Base-by-base conservation (phyloP, 2,113 vertebrate species). In the Hemiprocne comata region DNA sequence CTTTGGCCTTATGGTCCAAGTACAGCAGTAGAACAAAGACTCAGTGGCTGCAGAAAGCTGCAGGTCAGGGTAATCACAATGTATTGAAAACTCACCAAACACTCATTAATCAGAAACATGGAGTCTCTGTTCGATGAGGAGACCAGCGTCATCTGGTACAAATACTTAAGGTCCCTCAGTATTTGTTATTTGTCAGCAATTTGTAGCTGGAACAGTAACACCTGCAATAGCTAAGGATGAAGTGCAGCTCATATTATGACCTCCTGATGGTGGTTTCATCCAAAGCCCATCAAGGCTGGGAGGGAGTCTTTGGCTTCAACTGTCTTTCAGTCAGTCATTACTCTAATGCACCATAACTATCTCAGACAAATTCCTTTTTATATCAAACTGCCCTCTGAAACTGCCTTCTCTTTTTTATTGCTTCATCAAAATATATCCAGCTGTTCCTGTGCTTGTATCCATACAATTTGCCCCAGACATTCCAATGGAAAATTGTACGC, bases 391-490 rank as follows among this genome's bases (percentile, higher is more conserved):
- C 50, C 48, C 73, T 67, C 73, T 89, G 44, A 91, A 97, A 90
- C 44, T 50, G 60, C 34, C 42, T 55, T 13, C 4, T 61, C 25
- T 51, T 65, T 93, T 84, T 92, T 54, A 79, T 85, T 89, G 61
- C 85, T 94, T 91, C 95, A 71, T 95, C 88, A 95, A 95, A 97
- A 94, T 85, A 81, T 76, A 94, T 94, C 91, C 95, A 97, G 93
- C 93, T 96, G 95, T 95, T 96, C 36, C 70, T 64, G 36, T 60
- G 73, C 76, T 92, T 87, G 73, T 84, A 94, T 93, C 57, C 61
- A 73, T 61, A 91, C 91, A 78, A 72, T 95, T 92, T 97, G 77
- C 93, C 89, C 93, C 77, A 96, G 94, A 94, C 84, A 96, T 94
- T 97, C 93, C 91, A 64, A 44, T 61, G 84, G 91, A 92, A 95